These are phyloP conservation scores for Proterorhinus semilunaris DNA, from an alignment of 2,113 vertebrate species.

Conservation along the genomic window DNA sequence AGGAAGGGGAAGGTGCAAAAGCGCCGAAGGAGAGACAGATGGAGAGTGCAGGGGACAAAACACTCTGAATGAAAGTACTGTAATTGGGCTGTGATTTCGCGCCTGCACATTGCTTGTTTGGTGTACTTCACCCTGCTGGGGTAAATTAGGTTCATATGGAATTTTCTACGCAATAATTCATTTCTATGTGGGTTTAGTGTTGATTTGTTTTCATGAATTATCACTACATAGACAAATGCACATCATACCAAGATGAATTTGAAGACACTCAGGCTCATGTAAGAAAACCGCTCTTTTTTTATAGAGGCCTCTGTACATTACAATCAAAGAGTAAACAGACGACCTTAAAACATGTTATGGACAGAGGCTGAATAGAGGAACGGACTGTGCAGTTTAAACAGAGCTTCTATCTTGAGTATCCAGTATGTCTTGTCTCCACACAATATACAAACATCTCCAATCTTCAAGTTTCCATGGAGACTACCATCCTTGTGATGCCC, in stretches of 20 bases:
- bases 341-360: background rate
- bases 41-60: conserved; percentile 47
- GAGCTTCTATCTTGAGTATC: conserved; percentile 2
- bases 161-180: conserved; percentile 43
- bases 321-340: conserved; percentile 1
- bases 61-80: conserved; percentile 30
- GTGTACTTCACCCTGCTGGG: conserved; percentile 30
- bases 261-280: conserved; percentile 46
- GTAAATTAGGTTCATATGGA: conserved; percentile 47
- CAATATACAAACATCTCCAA: conserved; percentile 29
- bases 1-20: conserved; percentile 54
- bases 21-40: conserved; percentile 60
- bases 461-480: conserved; percentile 69
- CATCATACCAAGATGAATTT: conserved; percentile 37
- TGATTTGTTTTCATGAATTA: conserved; percentile 4
- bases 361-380: background rate
- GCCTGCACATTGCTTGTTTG: conserved; percentile 20
- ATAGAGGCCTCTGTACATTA: conserved; percentile 4
- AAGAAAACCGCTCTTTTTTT: background rate
- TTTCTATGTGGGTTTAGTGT: conserved; percentile 33
- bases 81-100: conserved; percentile 55
- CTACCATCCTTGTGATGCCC: conserved; percentile 38
- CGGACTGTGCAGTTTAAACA: background rate
- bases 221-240: conserved; percentile 22
- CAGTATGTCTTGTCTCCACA: conserved; percentile 13